Conservation (phyloP, 2,797 vertebrate genomes). For the Urosaurus nigricauda region DNA sequence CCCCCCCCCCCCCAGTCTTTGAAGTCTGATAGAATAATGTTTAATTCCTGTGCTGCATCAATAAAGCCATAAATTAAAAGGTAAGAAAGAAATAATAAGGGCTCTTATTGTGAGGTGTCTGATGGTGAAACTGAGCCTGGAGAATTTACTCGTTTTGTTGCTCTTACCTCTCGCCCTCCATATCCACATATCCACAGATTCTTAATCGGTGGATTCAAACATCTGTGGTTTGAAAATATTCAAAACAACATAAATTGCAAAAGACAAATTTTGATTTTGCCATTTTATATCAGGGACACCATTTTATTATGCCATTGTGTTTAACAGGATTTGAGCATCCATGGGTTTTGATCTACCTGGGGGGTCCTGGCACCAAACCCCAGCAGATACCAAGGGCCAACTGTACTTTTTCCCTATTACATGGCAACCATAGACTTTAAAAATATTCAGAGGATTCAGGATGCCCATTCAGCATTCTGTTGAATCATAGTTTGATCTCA, state of each 20-base stretch:
- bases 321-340: too few species aligned
- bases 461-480: background rate
- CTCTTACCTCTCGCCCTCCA: background rate
- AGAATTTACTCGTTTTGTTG: conserved; percentile 44
- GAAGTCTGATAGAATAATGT: conserved; percentile 65
- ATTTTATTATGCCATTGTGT: too few species aligned
- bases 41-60: conserved; percentile 62
- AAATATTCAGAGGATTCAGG: background rate
- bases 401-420: conserved; percentile 21
- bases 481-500: too few species aligned
- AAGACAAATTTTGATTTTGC: too few species aligned
- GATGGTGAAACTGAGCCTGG: conserved; percentile 48
- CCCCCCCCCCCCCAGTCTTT: conserved; percentile 31
- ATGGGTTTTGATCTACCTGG: too few species aligned
- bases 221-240: too few species aligned
- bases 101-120: conserved; percentile 44
- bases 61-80: conserved; percentile 64
- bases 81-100: conserved; percentile 61
- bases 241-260: too few species aligned
- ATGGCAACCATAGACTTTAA: background rate
- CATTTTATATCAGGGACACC: too few species aligned
- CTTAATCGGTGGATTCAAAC: too few species aligned
- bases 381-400: too few species aligned
- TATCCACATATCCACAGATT: too few species aligned
- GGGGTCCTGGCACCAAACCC: too few species aligned